Conservation (phyloP, 2,113 vertebrate genomes). For the Carollia perspicillata region DNA sequence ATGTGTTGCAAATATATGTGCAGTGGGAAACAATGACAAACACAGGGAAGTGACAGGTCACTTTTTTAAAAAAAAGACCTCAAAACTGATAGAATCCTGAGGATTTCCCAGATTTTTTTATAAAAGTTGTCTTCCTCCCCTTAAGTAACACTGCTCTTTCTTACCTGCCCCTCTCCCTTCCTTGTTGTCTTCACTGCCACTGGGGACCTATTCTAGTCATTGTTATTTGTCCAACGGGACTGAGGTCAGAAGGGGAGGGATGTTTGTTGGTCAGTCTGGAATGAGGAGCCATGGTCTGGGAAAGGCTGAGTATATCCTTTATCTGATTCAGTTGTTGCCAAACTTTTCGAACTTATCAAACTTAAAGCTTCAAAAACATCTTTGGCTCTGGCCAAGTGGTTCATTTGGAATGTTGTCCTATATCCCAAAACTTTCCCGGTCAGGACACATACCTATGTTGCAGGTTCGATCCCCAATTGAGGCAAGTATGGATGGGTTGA, state of each 20-base stretch:
- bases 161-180: not conserved
- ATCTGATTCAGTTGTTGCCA: not conserved
- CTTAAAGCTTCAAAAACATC: not conserved
- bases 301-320: not conserved
- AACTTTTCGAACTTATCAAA: not conserved
- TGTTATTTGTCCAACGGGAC: not conserved
- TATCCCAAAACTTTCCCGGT: too few relatives aligned
- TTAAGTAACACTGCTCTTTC: not conserved
- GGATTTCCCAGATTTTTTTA: not conserved
- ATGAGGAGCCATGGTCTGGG: not conserved
- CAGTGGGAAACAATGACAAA: slow-evolving; percentile 37
- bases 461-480: too few relatives aligned
- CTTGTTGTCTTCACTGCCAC: not conserved
- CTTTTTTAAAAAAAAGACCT: not conserved
- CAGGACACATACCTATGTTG: too few relatives aligned
- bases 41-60: not conserved
- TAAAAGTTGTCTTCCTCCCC: not conserved
- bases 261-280: not conserved
- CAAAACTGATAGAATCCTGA: not conserved
- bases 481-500: too few relatives aligned
- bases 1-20: not conserved
- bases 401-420: too few relatives aligned
- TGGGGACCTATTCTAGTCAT: not conserved
- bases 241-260: not conserved
- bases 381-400: not conserved